Percentiles rank a stretch among this genome's conserved stretches.
phyloP scores from a whole-genome alignment of 2,888 invertebrate species.

The Lepidocyrtinus sp. region DNA sequence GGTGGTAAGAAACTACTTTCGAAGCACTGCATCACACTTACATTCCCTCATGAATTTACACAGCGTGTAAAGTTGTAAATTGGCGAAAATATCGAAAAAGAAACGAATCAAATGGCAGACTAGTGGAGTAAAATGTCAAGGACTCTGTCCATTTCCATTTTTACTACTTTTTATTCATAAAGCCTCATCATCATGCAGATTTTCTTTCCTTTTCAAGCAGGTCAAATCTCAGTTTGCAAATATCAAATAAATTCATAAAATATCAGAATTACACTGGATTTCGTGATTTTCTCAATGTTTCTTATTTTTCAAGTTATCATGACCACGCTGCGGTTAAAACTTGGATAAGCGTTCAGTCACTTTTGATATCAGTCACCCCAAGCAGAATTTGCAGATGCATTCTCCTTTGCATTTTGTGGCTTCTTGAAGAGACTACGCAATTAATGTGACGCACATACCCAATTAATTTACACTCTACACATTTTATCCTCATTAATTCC shows the following conservation, averaged over 20 bases:
- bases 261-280: too few species aligned
- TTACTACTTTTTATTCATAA: background rate
- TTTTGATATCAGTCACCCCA: too few species aligned
- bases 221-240: too few species aligned
- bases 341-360: background rate
- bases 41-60: too few species aligned
- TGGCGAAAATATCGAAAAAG: background rate
- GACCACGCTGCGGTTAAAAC: slow-evolving; percentile 5
- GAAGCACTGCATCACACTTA: too few species aligned
- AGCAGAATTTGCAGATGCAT: too few species aligned
- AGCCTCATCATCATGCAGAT: background rate
- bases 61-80: background rate
- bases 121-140: slow-evolving; percentile 41
- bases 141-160: background rate
- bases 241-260: too few species aligned
- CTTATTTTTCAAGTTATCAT: too few species aligned
- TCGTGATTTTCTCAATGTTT: too few species aligned
- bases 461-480: slow-evolving; percentile 24
- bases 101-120: background rate
- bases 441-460: slow-evolving; percentile 16
- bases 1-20: background rate
- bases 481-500: slow-evolving; percentile 33
- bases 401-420: slow-evolving; percentile 12
- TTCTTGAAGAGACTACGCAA: too few species aligned
- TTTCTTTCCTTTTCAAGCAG: too few species aligned